Percentiles rank a stretch among this genome's conserved stretches.
These are phyloP conservation scores for Microcebus tavaratra DNA, from an alignment of 2,113 vertebrate genomes.

Conservation along the genomic window DNA sequence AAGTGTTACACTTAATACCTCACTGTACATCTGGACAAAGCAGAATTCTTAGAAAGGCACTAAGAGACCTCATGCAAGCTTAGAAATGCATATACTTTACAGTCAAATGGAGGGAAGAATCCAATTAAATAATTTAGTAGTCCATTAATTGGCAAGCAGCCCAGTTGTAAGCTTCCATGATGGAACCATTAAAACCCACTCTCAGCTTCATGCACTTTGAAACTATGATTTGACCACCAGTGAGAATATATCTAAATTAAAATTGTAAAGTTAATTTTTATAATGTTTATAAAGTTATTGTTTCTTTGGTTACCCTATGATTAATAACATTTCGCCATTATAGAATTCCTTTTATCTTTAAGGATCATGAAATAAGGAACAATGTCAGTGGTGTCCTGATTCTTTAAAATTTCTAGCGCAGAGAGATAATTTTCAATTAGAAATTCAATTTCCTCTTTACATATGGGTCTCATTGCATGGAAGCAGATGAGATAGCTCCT, in stretches of 20 bases:
- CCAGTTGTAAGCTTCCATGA: not conserved
- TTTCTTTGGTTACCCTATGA: not conserved
- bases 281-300: not conserved
- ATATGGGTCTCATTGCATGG: not conserved
- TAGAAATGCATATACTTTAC: not conserved
- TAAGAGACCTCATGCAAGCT: not conserved
- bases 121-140: constrained; percentile 21
- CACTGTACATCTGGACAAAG: not conserved
- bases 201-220: not conserved
- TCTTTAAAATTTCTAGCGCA: not conserved
- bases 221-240: not conserved
- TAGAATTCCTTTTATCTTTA: constrained; percentile 18
- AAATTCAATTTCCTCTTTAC: constrained; percentile 21
- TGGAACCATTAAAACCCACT: not conserved
- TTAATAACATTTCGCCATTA: not conserved
- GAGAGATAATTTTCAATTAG: not conserved
- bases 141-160: not conserved
- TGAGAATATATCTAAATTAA: not conserved
- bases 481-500: not conserved
- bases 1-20: no score
- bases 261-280: constrained; percentile 10
- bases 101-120: not conserved
- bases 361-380: not conserved
- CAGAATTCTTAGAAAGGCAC: not conserved
- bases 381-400: not conserved